Evolutionary conservation across 1,140 invertebrate species (phyloP), one percentile per base, ranked within the genome.

Genomic region (Scaptomyza montana): DNA sequence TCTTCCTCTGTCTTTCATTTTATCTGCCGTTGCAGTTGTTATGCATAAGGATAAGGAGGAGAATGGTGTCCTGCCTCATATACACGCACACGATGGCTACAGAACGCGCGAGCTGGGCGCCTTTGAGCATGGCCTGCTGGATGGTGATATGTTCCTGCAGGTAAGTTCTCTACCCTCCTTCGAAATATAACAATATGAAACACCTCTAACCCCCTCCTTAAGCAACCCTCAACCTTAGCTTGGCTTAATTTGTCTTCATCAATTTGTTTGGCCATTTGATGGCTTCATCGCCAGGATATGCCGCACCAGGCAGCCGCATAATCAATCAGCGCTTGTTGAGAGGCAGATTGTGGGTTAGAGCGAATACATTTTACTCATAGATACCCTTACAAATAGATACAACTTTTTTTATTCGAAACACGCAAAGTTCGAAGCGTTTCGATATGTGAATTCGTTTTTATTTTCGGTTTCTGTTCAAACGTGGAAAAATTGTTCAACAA

Each of bases 111-210:
- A 98, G 81, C 93, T 98, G 89, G 94, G 96, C 49, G 95, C 96
- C 46, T 98, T 97, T 92, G 97, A 98, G 82, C 97, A 98, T 92
- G 95, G 96, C 80, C 95, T 97, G 92, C 94, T 98, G 70, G 97
- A 98, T 92, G 97, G 97, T 65, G 97, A 98, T 93, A 97, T 98
- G 95, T 98, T 98, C 93, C 94, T 98, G 80, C 97, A 98, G 96
- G 97, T 98, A 93, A 94, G 91, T 86, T 5, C 12, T 7, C 25
- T 16, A 16, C 16, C 16, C 16, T 16, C 16, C 16, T 16, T 16
- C 16, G 16, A 16, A 16, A 16, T 16, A 16, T 16, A 16, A 16
- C 16, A 16, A 4, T 25, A 25, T 25, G 21, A 25, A 25, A 25
- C 2, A 25, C 1, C 21, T 3, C 5, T 5, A 3, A 8, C 6